Evolutionary conservation across 2,113 vertebrate species (phyloP), one percentile per base, ranked within the genome.

Genomic region (Neotragus pygmaeus): DNA sequence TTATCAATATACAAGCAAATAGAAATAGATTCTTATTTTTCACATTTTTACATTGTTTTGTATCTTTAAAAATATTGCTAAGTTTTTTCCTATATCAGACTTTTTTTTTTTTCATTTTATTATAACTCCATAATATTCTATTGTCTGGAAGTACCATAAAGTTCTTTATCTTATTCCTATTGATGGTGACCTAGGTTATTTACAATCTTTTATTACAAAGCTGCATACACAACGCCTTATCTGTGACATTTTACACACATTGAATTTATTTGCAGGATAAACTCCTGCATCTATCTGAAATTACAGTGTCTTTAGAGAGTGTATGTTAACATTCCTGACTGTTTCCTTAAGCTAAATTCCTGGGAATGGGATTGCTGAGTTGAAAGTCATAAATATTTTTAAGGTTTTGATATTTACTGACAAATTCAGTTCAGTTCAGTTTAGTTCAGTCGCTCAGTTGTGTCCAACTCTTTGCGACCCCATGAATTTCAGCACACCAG

Each of bases 181-280:
- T 80, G 36, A 73, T 82, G 27, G 15, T 85, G 58, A 94, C 51
- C 83, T 78, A 83, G 25, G 19, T 70, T 89, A 27, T 57, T 96
- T 85, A 47, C 45, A 94, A 66, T 91, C 23, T 97, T 82, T 91
- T 88, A 60, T 60, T 87, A 45, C 11, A 75, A 88, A 95, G 43
- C 25, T 80, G 36, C 30, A 49, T 49, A 78, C 73, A 60, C 53
- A 88, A 80, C 58, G 1, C 27, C 60, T 10, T 36, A 12, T 60
- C 57, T 92, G 7, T 81, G 39, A 90, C 85, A 58, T 45, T 91
- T 96, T 75, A 92, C 23, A 84, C 7, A 17, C 30, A 13, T 27
- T 23, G 60, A 89, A 47, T 77, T 84, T 83, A 89, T 62, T 84
- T 73, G 17, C 36, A 80, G 47, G 43, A 39, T 51, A 85, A 30